Base-by-base conservation (phyloP, 2,888 invertebrate genomes). In the Clepsis dumicolana region DNA sequence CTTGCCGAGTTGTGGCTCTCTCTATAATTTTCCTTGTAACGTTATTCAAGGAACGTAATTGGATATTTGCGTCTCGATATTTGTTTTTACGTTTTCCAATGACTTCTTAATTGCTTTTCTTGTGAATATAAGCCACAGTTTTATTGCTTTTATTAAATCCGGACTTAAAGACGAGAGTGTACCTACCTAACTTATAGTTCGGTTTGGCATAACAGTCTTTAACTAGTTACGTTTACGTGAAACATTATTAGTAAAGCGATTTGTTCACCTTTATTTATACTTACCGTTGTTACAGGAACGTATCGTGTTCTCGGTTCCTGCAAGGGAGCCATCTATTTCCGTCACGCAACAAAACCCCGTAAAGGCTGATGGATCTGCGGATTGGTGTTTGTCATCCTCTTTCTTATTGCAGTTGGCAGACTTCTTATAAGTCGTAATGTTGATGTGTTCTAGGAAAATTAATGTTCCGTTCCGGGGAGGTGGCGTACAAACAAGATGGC, bases 401-500 rank as follows among this genome's bases (percentile, higher is more conserved):
- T 75, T 77, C 76, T 81, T 68, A 71, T 72, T 69, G 70, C 68
- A 64, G 56, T 73, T 82, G 80, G 79, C 82, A 79, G 75, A 70
- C 74, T 80, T 78, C 75, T 80, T 76, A 72, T 73, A 77, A 81
- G 78, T 80, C 77, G 76, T 82, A 82, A 81, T 71, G 78, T 75
- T 81, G 80, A 84, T 84, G 82, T 81, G 81, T 85, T 87, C 83
- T 80, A 80, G 78, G 77, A 80, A 80, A 87, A 89, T 89, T 88
- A 87, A 88, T 89, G 86, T 85, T 77, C 80, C 83, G 82, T 84
- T 80, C 80, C 80, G 80, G 48, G 80, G 80, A 84, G 84, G 82
- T 84, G 82, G 85, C 81, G 80, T 85, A 84, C 85, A 88, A 88
- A 89, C 89, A 89, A 88, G 82, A 82, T 81, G 83, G 85, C 81